Conservation (phyloP, 2,797 vertebrate genomes). For the Sparidentex hasta region DNA sequence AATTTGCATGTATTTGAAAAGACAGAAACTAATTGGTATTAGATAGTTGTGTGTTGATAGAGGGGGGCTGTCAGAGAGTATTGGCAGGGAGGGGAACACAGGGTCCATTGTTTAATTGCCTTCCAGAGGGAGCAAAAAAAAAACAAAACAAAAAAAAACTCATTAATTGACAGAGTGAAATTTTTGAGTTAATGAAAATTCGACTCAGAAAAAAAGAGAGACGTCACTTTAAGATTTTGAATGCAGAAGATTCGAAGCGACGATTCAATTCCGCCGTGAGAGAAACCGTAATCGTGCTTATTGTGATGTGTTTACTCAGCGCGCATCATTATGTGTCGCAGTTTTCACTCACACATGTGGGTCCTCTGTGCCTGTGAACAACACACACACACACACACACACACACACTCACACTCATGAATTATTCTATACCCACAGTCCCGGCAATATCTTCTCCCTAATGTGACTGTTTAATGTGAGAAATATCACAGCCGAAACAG, state of each 20-base stretch:
- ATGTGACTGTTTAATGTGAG: conserved; percentile 50
- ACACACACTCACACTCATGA: conserved; percentile 23
- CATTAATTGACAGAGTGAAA: conserved; percentile 63
- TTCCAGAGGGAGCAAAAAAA: conserved; percentile 51
- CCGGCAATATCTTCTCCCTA: conserved; percentile 31
- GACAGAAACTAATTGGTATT: conserved; percentile 80
- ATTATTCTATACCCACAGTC: conserved; percentile 51
- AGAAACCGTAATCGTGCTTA: conserved; percentile 25
- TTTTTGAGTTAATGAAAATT: conserved; percentile 49
- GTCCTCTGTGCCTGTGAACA: conserved; percentile 17
- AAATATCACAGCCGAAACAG: conserved; percentile 13
- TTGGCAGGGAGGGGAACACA: conserved; percentile 63
- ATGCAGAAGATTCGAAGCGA: conserved; percentile 16
- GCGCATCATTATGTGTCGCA: conserved; percentile 42
- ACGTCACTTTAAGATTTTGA: conserved; percentile 37
- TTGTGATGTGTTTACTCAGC: conserved; percentile 47
- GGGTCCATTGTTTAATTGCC: conserved; percentile 74
- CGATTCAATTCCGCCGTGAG: conserved; percentile 19
- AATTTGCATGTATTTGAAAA: conserved; percentile 81
- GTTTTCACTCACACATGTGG: conserved; percentile 29
- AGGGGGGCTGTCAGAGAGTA: conserved; percentile 63
- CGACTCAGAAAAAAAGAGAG: conserved; percentile 11
- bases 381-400: conserved; percentile 6
- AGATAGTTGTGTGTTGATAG: conserved; percentile 75
- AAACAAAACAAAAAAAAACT: conserved; percentile 45